A percentile compares a stretch with the other conserved stretches of the same genome.
phyloP scores from a whole-genome alignment of 1,140 invertebrate species.

The Danaus plexippus region DNA sequence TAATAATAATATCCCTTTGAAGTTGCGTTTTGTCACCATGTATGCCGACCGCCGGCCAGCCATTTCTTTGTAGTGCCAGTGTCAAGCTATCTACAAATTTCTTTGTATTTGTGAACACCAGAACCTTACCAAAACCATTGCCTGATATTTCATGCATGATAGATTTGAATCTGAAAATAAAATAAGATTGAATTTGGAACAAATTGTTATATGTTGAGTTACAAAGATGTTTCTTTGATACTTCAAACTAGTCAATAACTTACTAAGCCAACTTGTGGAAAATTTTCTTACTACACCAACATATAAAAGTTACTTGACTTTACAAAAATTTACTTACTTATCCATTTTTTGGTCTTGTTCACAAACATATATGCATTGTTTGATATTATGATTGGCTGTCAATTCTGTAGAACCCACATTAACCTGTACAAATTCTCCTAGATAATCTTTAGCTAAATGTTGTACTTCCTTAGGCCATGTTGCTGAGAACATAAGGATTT shows the following conservation, averaged over 20 bases:
- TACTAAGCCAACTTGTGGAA: conserved; percentile 46
- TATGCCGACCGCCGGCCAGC: conserved; percentile 78
- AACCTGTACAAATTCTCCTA: conserved; percentile 82
- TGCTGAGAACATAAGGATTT: conserved; percentile 78
- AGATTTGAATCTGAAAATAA: conserved; percentile 74
- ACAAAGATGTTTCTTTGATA: too few relatives aligned
- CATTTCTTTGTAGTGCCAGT: conserved; percentile 75
- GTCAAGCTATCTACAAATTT: conserved; percentile 83
- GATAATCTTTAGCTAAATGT: conserved; percentile 81
- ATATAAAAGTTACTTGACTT: too few relatives aligned
- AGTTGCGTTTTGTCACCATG: conserved; percentile 83
- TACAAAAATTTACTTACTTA: conserved; percentile 35
- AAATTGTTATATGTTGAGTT: too few relatives aligned
- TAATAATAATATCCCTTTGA: conserved; percentile 74
- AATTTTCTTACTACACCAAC: conserved; percentile 42
- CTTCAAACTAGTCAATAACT: conserved; percentile 19
- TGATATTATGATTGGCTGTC: conserved; percentile 93
- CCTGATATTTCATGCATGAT: conserved; percentile 81
- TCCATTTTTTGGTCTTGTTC: conserved; percentile 80
- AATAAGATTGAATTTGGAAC: too few relatives aligned
- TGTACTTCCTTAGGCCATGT: conserved; percentile 88
- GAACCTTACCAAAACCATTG: conserved; percentile 81
- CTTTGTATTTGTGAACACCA: conserved; percentile 92
- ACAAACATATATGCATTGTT: conserved; percentile 88
- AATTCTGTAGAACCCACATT: conserved; percentile 83